Evolutionary conservation across 2,113 vertebrate genomes (phyloP).

Genomic region (Ailurus styani): DNA sequence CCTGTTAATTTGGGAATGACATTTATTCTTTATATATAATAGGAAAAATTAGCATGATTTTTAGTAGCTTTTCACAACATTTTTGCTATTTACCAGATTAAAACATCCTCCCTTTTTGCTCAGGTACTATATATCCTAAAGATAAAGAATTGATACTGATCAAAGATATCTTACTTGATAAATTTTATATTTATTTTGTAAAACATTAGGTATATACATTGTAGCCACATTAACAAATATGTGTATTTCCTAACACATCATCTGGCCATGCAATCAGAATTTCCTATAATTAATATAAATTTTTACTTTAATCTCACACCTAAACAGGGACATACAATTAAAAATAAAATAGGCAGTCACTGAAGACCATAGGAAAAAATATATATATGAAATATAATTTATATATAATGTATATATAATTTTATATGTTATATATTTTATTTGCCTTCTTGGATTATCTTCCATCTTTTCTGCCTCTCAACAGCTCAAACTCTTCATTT

Average conservation of each 20-base stretch:
- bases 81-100: neutral
- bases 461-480: neutral
- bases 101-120: neutral
- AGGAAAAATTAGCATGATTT: neutral
- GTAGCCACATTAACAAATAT: neutral
- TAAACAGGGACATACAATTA: neutral
- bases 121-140: neutral
- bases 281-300: neutral
- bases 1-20: neutral
- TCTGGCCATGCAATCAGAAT: neutral
- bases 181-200: neutral
- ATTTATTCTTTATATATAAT: neutral
- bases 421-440: neutral
- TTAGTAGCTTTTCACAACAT: neutral
- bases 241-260: neutral
- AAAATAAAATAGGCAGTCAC: neutral
- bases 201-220: neutral
- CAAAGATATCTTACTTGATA: neutral
- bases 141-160: neutral
- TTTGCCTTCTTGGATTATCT: neutral
- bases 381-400: neutral
- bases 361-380: neutral
- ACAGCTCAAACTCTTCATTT: neutral
- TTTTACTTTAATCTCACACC: neutral
- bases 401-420: neutral